Evolutionary conservation across 2,113 vertebrate species (phyloP), one percentile per base, ranked within the genome.

Genomic region (Prunella himalayana): DNA sequence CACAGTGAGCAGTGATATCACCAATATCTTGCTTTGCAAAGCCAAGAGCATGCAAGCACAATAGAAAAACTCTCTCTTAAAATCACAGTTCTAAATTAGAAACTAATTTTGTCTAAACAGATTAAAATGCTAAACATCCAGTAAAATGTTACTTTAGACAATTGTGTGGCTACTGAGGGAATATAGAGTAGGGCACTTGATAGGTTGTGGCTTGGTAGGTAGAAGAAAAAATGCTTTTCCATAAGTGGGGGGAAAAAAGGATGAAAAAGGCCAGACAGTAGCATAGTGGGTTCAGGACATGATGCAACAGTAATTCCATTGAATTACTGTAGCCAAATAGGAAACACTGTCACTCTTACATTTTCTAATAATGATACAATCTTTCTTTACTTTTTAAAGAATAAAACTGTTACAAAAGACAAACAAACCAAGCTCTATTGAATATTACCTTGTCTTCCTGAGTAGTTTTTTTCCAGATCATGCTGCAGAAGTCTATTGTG

Each of bases 391-490:
- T 35, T 8, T 57, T 54, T 31, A 56, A 31, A 68, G 53, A 93
- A 33, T 23, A 20, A 61, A 84, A 68, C 25, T 72, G 14, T 47
- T 11, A 56, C 2, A 50, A 66, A 90, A 59, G 22, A 33, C 24
- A 64, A 45, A 51, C n/a, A 54, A 79, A 77, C 11, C 17, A 88
- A 92, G 75, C 9, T 9, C 49, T 14, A 13, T 7, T 2, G 10
- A 82, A 44, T 15, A 92, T 92, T 97, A 98, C 98, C 98, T 98
- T 97, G 98, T 54, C 97, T 97, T 94, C 97, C 98, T 6, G 97
- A 92, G 86, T 97, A 97, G 94, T 96, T 98, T 90, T 97, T 98
- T 95, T 98, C 98, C 64, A 97, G 91, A 65, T 98, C 98, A 86
- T 98, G 97, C 75, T 98, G 98, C 90, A 98, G 92, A 84, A 97